Evolutionary conservation across 1,140 invertebrate species (phyloP).

Genomic region (Rhizoglyphus robini): DNA sequence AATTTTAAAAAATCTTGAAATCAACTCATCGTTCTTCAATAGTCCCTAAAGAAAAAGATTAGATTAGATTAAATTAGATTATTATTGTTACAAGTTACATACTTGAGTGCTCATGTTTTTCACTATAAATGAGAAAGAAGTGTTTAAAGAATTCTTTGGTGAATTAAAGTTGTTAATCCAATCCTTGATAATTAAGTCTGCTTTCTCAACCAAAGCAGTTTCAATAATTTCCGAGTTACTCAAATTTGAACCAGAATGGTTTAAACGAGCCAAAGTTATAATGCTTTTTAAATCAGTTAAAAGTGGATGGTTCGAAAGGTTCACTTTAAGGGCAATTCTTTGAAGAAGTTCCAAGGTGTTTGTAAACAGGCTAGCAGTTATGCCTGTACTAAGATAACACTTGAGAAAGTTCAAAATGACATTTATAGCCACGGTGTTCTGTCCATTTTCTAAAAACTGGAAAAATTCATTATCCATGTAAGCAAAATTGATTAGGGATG

Average conservation of each 20-base stretch:
- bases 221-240: slow-evolving; percentile 47
- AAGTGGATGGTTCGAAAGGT: slow-evolving; percentile 15
- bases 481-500: slow-evolving; percentile 47
- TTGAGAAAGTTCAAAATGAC: slow-evolving; percentile 22
- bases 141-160: slow-evolving; percentile 60
- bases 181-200: slow-evolving; percentile 78
- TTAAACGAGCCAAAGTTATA: slow-evolving; percentile 1
- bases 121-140: slow-evolving; percentile 86
- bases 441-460: slow-evolving; percentile 34
- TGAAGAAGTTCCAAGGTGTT: slow-evolving; percentile 21
- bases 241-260: background rate
- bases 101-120: slow-evolving; percentile 40
- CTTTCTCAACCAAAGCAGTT: slow-evolving; percentile 86
- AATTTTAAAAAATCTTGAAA: slow-evolving; percentile 89
- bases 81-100: background rate
- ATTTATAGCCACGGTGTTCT: slow-evolving; percentile 15
- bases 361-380: slow-evolving; percentile 13
- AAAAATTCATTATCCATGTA: slow-evolving; percentile 74
- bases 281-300: slow-evolving; percentile 18
- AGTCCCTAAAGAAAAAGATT: slow-evolving; percentile 91
- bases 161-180: slow-evolving; percentile 85
- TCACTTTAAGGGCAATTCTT: slow-evolving; percentile 11
- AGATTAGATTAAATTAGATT: slow-evolving; percentile 20
- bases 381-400: slow-evolving; percentile 14
- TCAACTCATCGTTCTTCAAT: slow-evolving; percentile 90